Evolutionary conservation across 35 echinoderm and acorn worm genomes (phyloP).

Genomic region (Anneissia japonica): DNA sequence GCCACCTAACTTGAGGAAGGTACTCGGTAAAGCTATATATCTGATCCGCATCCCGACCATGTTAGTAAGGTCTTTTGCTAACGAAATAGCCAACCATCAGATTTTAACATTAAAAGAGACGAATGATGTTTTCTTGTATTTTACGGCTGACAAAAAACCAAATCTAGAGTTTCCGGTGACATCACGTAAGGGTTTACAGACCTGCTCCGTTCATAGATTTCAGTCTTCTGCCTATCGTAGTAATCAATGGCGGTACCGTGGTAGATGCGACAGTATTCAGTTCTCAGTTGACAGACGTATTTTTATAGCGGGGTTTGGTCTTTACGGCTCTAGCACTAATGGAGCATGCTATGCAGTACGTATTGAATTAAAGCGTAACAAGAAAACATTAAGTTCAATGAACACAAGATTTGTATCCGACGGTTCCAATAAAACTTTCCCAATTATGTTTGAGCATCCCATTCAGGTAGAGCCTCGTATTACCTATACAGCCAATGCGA

Average conservation of each 20-base stretch:
- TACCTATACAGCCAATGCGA: conserved; percentile 96
- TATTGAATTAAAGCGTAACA: conserved; percentile 82
- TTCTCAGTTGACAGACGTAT: conserved; percentile 96
- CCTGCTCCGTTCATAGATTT: conserved; percentile 84
- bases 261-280: conserved; percentile 94
- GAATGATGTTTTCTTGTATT: conserved; percentile 85
- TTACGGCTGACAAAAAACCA: conserved; percentile 71
- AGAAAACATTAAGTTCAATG: conserved; percentile 68
- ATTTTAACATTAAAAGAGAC: conserved; percentile 89
- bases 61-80: conserved; percentile 91
- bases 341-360: conserved; percentile 70
- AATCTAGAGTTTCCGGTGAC: conserved; percentile 67
- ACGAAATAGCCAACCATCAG: conserved; percentile 64
- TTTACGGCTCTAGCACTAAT: conserved; percentile 89
- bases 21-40: conserved; percentile 78
- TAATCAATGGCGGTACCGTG: conserved; percentile 97
- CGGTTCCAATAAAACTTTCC: conserved; percentile 84
- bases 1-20: conserved; percentile 73
- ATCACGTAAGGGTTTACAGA: conserved; percentile 63
- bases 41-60: conserved; percentile 83
- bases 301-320: conserved; percentile 90
- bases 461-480: conserved; percentile 82
- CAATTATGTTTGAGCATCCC: conserved; percentile 86
- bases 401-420: conserved; percentile 95
- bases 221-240: conserved; percentile 94